These are phyloP conservation scores for Spodoptera exigua DNA, from an alignment of 2,888 invertebrate species.

Conservation along the genomic window DNA sequence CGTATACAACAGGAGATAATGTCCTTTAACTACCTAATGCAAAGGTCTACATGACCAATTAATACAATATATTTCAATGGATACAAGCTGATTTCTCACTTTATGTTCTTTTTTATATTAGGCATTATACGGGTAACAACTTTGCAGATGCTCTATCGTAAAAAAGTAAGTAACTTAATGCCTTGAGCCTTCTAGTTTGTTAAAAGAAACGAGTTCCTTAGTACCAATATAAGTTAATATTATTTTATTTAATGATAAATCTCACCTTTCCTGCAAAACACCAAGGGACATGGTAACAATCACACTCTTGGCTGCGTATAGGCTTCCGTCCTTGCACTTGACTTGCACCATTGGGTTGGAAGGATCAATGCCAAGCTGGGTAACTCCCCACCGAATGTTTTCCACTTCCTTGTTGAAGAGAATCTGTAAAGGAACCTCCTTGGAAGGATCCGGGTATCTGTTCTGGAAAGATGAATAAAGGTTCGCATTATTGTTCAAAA, in stretches of 20 bases:
- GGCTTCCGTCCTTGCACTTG: constrained; percentile 87
- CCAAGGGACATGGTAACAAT: constrained; percentile 92
- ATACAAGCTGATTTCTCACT: no score
- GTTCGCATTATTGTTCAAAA: not conserved
- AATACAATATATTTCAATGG: no score
- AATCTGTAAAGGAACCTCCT: constrained; percentile 82
- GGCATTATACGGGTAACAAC: no score
- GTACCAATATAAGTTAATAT: no score
- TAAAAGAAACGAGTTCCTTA: no score
- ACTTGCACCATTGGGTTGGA: constrained; percentile 84
- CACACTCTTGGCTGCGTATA: constrained; percentile 90
- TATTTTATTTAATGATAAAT: not conserved
- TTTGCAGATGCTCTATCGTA: no score
- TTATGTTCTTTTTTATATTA: no score
- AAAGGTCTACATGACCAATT: no score
- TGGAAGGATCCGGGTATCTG: constrained; percentile 81
- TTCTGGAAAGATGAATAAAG: constrained; percentile 72
- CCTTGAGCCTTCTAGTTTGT: no score
- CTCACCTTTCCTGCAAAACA: constrained; percentile 90
- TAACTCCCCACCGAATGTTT: constrained; percentile 83
- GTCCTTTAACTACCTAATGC: no score
- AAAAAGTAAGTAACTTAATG: no score
- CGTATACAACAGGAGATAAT: no score
- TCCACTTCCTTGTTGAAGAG: constrained; percentile 88
- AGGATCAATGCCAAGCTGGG: constrained; percentile 63